Conservation (phyloP, 2,113 vertebrate species). For the Notechis scutatus region DNA sequence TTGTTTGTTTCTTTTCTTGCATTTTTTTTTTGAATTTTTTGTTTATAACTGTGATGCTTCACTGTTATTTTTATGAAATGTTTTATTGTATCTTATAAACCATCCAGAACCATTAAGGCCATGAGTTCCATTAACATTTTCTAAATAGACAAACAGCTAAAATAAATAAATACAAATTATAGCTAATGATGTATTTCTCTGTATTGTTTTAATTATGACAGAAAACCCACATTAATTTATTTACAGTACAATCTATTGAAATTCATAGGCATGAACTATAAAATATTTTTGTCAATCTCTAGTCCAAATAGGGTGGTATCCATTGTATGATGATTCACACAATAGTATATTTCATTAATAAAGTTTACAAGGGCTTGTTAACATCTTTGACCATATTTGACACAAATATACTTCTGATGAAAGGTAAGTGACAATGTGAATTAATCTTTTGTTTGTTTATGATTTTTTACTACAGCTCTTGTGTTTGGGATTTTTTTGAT, state of each 20-base stretch:
- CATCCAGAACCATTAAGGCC: neutral
- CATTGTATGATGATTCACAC: neutral
- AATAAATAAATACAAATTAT: neutral
- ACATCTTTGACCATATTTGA: neutral
- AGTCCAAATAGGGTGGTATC: neutral
- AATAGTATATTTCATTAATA: neutral
- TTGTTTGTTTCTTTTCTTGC: neutral
- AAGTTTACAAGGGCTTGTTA: neutral
- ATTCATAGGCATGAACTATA: neutral
- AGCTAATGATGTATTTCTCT: neutral
- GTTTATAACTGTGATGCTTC: neutral
- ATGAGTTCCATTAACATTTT: neutral
- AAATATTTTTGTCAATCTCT: neutral
- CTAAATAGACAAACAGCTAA: neutral
- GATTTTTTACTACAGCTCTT: slow-evolving; percentile 36
- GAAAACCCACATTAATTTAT: neutral
- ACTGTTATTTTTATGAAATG: neutral
- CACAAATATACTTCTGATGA: slow-evolving; percentile 25
- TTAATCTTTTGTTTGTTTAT: slow-evolving; percentile 39
- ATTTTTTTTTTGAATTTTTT: neutral
- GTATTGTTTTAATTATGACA: neutral
- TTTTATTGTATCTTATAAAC: neutral
- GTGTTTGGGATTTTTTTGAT: slow-evolving; percentile 53
- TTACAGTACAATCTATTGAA: neutral
- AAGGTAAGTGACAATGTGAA: slow-evolving; percentile 30